A percentile compares a stretch with the other conserved stretches of the same genome.
Evolutionary conservation across 1,140 invertebrate species (phyloP).

Genomic region (Micrasema minimum): DNA sequence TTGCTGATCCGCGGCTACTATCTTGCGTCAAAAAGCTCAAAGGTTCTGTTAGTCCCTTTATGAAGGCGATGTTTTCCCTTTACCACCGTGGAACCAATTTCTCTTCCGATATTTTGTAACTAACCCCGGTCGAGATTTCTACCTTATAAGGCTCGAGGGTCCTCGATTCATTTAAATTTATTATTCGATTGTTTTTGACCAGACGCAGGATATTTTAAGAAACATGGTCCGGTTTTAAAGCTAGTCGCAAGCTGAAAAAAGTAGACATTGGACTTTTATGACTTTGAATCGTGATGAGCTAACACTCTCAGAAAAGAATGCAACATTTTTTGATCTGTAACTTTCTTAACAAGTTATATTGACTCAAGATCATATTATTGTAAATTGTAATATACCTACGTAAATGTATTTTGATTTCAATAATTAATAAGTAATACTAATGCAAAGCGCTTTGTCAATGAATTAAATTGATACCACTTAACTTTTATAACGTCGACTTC

Average conservation of each 20-base stretch:
- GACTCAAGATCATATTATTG: no score
- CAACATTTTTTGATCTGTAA: no score
- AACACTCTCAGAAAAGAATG: no score
- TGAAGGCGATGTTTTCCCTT: neutral
- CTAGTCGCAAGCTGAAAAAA: neutral
- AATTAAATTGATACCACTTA: no score
- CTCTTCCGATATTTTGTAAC: neutral
- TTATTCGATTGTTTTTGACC: constrained; percentile 3
- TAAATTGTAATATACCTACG: no score
- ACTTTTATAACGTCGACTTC: no score
- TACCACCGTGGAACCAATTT: constrained; percentile 1
- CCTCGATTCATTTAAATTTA: constrained; percentile 20
- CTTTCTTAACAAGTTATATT: no score
- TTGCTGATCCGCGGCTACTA: neutral
- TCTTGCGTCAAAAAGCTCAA: no score
- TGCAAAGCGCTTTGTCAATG: no score
- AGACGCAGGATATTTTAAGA: neutral
- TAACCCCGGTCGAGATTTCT: neutral
- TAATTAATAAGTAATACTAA: no score
- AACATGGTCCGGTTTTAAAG: constrained; percentile 18
- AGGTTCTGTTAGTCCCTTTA: no score
- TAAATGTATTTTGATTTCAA: no score
- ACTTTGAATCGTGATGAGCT: neutral
- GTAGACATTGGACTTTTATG: neutral
- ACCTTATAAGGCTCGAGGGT: neutral